Evolutionary conservation across 2,888 invertebrate genomes (phyloP).

Genomic region (Muschampia plurimacula): DNA sequence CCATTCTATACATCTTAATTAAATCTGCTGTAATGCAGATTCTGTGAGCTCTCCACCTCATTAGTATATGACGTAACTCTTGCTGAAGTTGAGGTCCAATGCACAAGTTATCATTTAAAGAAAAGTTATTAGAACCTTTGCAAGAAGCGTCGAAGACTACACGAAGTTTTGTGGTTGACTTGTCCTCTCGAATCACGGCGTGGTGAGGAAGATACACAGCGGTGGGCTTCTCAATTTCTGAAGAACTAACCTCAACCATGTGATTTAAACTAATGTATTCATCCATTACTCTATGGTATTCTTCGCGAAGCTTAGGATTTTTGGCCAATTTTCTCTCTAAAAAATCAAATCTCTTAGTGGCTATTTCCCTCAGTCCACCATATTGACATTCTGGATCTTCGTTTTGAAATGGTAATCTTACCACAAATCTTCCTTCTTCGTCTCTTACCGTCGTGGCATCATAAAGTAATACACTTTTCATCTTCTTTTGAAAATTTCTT

Average conservation of each 20-base stretch:
- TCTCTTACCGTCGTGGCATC: constrained; percentile 39
- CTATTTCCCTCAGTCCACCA: constrained; percentile 14
- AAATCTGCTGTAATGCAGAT: constrained; percentile 38
- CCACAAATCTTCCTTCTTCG: constrained; percentile 38
- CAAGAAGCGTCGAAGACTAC: constrained; percentile 32
- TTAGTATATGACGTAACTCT: constrained; percentile 40
- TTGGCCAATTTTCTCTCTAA: constrained; percentile 25
- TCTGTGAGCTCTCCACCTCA: constrained; percentile 40
- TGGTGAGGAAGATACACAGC: constrained; percentile 9
- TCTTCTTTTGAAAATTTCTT: constrained; percentile 36
- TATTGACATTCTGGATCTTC: constrained; percentile 21
- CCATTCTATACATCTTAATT: constrained; percentile 43
- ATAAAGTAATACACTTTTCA: constrained; percentile 31
- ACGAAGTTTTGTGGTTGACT: not conserved
- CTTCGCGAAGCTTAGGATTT: constrained; percentile 2
- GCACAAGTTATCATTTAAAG: constrained; percentile 41
- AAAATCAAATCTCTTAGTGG: constrained; percentile 15
- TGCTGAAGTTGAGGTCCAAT: constrained; percentile 45
- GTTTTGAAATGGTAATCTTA: constrained; percentile 35
- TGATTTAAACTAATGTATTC: constrained; percentile 20
- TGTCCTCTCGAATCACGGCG: not conserved
- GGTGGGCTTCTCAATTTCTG: not conserved
- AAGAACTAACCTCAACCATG: not conserved
- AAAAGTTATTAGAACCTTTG: constrained; percentile 36
- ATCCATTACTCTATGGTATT: not conserved